Evolutionary conservation across 2,888 invertebrate species (phyloP), one percentile per base, ranked within the genome.

Genomic region (Sarcophaga variegata): DNA sequence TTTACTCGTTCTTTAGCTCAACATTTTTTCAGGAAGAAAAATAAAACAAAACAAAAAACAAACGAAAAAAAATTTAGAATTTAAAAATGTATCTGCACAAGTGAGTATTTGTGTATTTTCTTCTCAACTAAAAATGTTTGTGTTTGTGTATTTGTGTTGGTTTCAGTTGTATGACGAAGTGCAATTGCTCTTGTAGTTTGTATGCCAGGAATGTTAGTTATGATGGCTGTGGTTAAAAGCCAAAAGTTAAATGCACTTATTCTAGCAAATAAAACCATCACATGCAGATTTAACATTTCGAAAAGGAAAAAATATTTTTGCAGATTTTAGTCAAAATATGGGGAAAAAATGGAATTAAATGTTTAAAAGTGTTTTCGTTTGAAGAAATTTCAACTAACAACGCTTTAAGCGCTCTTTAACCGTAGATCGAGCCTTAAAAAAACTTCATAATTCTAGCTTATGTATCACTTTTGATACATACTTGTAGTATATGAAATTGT

Each of bases 161-260:
- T 54, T 54, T 14, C 2, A 54, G 54, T 54, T 79, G 54, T 74
- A 37, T 37, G 37, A 37, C 76, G 67, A n/a, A 81, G 72, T 70
- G 27, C 37, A 37, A 4, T 75, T 69, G 79, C 69, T 63, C 60
- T 71, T 47, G 63, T 67, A 72, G 54, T 66, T 64, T 76, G 12
- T 54, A 54, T 54, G 17, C 54, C 54, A 22, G 63, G n/a, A 62
- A 70, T 54, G 70, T 66, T 75, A 60, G 66, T 80, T 75, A 75
- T 71, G 54, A 74, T 59, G 85, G 69, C 63, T 81, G 78, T 54
- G 81, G 81, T 75, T 85, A 72, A 78, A 86, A 83, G 83, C 76
- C 76, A 86, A 86, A 72, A 83, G 82, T 72, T 80, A 86, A 86
- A 70, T 83, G 83, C 70, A 82, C 76, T 74, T 78, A 60, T 72